phyloP scores from a whole-genome alignment of 1,140 invertebrate genomes.

The Cotesia vestalis region DNA sequence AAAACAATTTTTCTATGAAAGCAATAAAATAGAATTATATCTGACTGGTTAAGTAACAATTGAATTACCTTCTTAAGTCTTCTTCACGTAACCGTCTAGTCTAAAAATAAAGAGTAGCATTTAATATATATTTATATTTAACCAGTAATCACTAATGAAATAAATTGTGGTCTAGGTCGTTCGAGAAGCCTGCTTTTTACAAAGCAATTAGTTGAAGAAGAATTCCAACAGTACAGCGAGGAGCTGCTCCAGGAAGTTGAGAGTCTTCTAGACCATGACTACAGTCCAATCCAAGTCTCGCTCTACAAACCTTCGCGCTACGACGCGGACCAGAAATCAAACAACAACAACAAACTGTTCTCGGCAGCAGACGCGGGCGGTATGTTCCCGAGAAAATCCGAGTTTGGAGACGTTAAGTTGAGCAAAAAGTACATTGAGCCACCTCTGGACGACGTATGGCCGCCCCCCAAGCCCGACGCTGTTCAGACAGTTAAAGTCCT shows the following conservation, averaged over 20 bases:
- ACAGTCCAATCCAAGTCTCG: constrained; percentile 58
- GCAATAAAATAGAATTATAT: no score
- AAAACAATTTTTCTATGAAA: no score
- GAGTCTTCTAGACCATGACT: constrained; percentile 63
- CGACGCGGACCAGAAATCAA: constrained; percentile 42
- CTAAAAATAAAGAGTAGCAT: no score
- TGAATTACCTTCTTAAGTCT: no score
- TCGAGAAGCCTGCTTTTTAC: constrained; percentile 62
- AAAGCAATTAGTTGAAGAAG: constrained; percentile 58
- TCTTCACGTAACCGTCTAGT: no score
- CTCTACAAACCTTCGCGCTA: constrained; percentile 54
- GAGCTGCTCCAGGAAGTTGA: constrained; percentile 57
- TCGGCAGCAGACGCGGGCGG: constrained; percentile 45
- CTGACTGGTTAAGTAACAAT: no score
- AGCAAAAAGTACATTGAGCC: constrained; percentile 58
- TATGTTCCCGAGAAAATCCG: constrained; percentile 40
- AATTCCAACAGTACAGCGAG: constrained; percentile 61
- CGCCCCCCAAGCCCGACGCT: constrained; percentile 55
- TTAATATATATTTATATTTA: no score
- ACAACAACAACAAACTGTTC: constrained; percentile 37
- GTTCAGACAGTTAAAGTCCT: constrained; percentile 40
- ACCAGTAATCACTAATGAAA: no score
- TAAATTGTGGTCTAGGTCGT: constrained; percentile 51
- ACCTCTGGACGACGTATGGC: constrained; percentile 62
- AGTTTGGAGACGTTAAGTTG: constrained; percentile 36